Base-by-base conservation (phyloP, 1,140 invertebrate genomes). In the Lucilia sericata region DNA sequence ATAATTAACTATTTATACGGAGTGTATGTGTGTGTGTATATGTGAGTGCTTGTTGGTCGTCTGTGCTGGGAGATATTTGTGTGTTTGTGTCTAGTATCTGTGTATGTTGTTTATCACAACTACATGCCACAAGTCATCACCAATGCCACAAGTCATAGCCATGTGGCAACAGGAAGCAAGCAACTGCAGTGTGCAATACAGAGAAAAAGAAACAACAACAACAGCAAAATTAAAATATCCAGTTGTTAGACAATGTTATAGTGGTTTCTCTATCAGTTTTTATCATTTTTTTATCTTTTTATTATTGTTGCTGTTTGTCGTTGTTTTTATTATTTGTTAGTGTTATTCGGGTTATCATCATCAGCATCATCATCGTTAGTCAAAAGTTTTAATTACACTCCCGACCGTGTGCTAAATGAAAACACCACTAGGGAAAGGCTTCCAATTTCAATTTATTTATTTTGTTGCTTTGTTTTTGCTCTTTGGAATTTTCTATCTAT, bases 351-450 rank as follows among this genome's bases (percentile, higher is more conserved):
- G 65, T 70, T 70, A 70, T 70, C 65, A 60, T 14, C 51, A 60
- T 5, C 51, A 60, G 51, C 19, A 60, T 76, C 30, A 21, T 47
- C 75, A 82, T 85, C 84, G 84, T 85, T 85, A 85, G 84, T 83
- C 82, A 85, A 85, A 42, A 85, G 84, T 85, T 85, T 85, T 85
- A 85, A 85, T 85, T 85, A 85, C 84, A 85, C 84, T 85, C 82
- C 76, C 76, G 76, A 83, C 82, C 49, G 82, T 85, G 74, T 30
- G 80, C 74, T 21, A 51, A 80, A 80, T 51, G 76, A 19, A 47
- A 49, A 42, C 5, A 14, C 75, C 30, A 76, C 30, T 36, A 76
- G 74, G 49, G 81, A 36, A 70, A 65, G 60, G 25, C 17, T 82
- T 65, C 5, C 25, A 82, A 65, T 65, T 60, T 82, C 81, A 82